Conservation (phyloP, 2,888 invertebrate genomes). For the Athalia rosae region DNA sequence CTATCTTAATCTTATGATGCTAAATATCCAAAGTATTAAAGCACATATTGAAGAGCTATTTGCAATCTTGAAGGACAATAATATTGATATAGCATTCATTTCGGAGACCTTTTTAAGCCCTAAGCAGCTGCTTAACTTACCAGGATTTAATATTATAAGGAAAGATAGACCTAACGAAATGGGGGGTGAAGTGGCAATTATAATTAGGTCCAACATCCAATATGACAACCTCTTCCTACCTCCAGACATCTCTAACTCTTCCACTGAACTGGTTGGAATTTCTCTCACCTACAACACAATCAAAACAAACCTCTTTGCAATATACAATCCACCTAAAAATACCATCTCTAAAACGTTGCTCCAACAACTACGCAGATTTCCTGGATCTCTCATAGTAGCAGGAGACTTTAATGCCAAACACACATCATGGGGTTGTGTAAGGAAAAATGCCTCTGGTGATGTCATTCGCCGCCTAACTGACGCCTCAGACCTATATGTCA, state of each 20-base stretch:
- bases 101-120: not conserved
- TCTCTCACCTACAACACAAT: not conserved
- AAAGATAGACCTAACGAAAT: not conserved
- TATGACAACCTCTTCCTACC: constrained; percentile 44
- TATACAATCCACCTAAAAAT: not conserved
- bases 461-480: not conserved
- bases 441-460: constrained; percentile 53
- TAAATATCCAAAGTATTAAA: constrained; percentile 4
- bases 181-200: constrained; percentile 51
- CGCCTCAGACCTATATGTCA: constrained; percentile 48
- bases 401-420: constrained; percentile 58
- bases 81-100: not conserved
- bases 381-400: constrained; percentile 32
- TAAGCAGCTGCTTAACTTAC: not conserved
- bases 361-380: not conserved
- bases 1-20: not conserved
- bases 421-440: constrained; percentile 52
- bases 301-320: not conserved
- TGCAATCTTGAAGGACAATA: not conserved
- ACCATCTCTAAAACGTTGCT: not conserved
- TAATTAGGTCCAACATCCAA: constrained; percentile 52
- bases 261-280: not conserved
- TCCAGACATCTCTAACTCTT: not conserved
- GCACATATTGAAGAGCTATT: not conserved
- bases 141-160: not conserved